Conservation (phyloP, 2,113 vertebrate genomes). For the Pangasianodon gigas region DNA sequence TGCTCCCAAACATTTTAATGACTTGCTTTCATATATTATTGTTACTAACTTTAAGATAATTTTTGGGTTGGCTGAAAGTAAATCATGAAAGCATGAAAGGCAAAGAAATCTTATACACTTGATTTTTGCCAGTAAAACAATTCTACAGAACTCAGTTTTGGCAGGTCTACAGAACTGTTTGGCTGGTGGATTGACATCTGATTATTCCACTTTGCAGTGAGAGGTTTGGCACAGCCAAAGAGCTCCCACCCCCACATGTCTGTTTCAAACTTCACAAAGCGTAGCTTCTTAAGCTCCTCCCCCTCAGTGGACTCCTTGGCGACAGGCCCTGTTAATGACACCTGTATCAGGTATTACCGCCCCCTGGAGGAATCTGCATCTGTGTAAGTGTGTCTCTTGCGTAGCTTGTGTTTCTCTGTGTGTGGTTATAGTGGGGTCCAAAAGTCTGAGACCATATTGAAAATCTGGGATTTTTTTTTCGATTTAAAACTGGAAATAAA, state of each 20-base stretch:
- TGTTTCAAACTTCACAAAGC: slow-evolving; percentile 85
- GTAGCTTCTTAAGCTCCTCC: slow-evolving; percentile 82
- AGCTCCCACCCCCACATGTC: slow-evolving; percentile 77
- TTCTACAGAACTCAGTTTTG: background rate
- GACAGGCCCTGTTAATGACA: slow-evolving; percentile 64
- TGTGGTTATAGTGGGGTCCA: background rate
- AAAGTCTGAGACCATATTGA: background rate
- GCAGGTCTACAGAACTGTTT: background rate
- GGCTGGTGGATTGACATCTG: background rate
- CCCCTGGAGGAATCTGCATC: slow-evolving; percentile 71
- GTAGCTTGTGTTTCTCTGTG: background rate
- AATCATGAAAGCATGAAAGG: background rate
- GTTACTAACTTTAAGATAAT: background rate
- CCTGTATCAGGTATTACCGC: slow-evolving; percentile 70
- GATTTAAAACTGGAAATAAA: background rate
- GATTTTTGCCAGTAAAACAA: background rate
- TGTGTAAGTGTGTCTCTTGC: slow-evolving; percentile 67
- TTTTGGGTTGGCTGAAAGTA: background rate
- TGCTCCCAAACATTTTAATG: background rate
- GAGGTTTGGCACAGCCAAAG: slow-evolving; percentile 80
- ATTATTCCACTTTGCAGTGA: slow-evolving; percentile 68
- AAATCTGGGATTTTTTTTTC: background rate
- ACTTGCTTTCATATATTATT: background rate
- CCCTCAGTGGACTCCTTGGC: slow-evolving; percentile 70
- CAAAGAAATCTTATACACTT: background rate